These are phyloP conservation scores for Cephus runcator DNA, from an alignment of 2,888 invertebrate genomes.

Conservation along the genomic window DNA sequence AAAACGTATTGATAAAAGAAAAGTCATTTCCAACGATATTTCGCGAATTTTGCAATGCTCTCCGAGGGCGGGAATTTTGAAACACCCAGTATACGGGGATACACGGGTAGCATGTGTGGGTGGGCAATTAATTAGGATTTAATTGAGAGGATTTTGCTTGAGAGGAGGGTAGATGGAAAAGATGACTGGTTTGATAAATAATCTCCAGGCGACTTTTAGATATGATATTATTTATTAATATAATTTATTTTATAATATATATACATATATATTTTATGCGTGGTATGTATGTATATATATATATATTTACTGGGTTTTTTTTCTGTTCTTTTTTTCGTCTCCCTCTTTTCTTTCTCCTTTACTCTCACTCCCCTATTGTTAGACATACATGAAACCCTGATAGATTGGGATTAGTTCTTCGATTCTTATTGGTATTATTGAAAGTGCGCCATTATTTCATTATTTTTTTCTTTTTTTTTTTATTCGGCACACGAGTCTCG, in stretches of 20 bases:
- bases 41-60: too few species aligned
- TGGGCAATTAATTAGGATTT: not conserved
- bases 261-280: conserved; percentile 48
- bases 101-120: not conserved
- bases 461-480: not conserved
- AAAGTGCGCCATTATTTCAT: not conserved
- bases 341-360: conserved; percentile 16
- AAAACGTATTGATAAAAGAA: too few species aligned
- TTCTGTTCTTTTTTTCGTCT: too few species aligned
- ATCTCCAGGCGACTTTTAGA: conserved; percentile 21
- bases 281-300: conserved; percentile 38
- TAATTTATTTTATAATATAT: conserved; percentile 59
- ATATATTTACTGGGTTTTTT: conserved; percentile 12
- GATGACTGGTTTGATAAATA: not conserved
- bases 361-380: conserved; percentile 44
- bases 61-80: too few species aligned
- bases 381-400: conserved; percentile 59
- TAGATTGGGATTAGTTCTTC: conserved; percentile 54
- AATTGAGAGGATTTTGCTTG: not conserved
- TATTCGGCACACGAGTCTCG: not conserved
- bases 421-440: not conserved
- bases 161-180: not conserved
- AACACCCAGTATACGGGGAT: not conserved
- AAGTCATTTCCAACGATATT: too few species aligned
- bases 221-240: conserved; percentile 61